phyloP scores from a whole-genome alignment of 2,888 invertebrate genomes.

The Drosophila picticornis region DNA sequence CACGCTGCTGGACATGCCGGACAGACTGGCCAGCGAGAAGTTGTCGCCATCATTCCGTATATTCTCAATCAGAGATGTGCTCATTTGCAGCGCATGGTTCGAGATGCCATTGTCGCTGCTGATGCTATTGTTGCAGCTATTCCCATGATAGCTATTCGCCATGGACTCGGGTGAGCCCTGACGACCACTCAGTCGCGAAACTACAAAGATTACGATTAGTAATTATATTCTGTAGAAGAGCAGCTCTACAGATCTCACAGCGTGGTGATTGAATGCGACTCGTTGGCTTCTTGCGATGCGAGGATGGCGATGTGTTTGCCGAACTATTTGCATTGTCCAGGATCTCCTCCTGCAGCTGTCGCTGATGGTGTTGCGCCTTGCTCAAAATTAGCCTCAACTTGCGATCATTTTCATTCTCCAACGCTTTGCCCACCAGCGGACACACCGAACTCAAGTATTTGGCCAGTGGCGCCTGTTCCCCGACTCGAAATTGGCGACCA shows the following conservation, averaged over 20 bases:
- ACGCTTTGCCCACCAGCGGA: conserved; percentile 92
- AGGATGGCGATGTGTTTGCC: conserved; percentile 84
- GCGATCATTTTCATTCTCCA: conserved; percentile 94
- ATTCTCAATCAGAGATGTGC: conserved; percentile 85
- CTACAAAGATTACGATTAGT: conserved; percentile 70
- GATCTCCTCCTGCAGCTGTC: conserved; percentile 91
- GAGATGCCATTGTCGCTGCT: conserved; percentile 78
- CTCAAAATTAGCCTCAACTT: conserved; percentile 94
- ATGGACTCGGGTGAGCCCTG: conserved; percentile 90
- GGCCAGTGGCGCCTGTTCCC: conserved; percentile 92
- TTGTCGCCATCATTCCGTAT: conserved; percentile 86
- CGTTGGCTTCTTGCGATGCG: conserved; percentile 83
- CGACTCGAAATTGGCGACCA: conserved; percentile 93
- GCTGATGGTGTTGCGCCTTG: conserved; percentile 96
- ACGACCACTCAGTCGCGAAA: conserved; percentile 85
- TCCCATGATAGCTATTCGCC: conserved; percentile 89
- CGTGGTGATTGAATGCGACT: conserved; percentile 85
- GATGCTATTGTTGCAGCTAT: conserved; percentile 79
- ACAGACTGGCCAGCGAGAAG: conserved; percentile 76
- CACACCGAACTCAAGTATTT: conserved; percentile 94
- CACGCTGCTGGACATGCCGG: conserved; percentile 75
- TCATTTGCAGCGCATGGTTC: conserved; percentile 83
- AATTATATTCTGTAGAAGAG: background rate
- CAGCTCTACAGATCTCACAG: conserved; percentile 71
- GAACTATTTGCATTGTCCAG: conserved; percentile 84